Conservation (phyloP, 2,113 vertebrate species). For the Ciconia boyciana region DNA sequence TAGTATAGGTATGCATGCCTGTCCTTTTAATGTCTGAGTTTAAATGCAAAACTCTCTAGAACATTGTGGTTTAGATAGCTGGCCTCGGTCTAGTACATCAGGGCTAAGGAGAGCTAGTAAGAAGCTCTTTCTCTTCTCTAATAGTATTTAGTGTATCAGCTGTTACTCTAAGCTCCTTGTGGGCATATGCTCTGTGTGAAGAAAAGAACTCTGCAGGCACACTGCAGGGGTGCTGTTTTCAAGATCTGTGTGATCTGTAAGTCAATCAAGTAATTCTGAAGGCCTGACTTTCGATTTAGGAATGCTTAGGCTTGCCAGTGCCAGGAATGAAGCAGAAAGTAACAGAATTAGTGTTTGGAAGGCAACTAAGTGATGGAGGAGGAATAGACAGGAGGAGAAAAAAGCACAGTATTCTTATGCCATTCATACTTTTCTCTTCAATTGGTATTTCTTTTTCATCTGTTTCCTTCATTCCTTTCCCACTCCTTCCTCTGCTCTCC, state of each 20-base stretch:
- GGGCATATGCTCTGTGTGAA: neutral
- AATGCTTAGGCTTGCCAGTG: neutral
- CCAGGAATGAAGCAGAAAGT: neutral
- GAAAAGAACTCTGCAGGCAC: neutral
- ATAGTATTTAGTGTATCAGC: neutral
- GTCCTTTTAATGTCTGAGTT: neutral
- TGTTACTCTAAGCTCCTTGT: neutral
- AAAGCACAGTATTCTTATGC: neutral
- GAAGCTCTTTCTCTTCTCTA: neutral
- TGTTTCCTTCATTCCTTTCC: neutral
- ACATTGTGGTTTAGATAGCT: neutral
- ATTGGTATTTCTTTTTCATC: neutral
- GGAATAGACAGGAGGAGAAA: neutral
- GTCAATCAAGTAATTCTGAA: neutral
- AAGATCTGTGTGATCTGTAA: neutral
- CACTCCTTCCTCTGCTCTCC: neutral
- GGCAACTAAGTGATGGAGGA: neutral
- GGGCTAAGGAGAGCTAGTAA: neutral
- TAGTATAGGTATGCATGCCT: neutral
- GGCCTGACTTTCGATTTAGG: neutral
- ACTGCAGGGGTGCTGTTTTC: neutral
- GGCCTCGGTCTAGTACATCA: neutral
- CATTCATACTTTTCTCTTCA: neutral
- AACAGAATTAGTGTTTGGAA: neutral
- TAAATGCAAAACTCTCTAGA: neutral